Evolutionary conservation across 2,888 invertebrate genomes (phyloP).

Genomic region (Cyclophora punctaria): DNA sequence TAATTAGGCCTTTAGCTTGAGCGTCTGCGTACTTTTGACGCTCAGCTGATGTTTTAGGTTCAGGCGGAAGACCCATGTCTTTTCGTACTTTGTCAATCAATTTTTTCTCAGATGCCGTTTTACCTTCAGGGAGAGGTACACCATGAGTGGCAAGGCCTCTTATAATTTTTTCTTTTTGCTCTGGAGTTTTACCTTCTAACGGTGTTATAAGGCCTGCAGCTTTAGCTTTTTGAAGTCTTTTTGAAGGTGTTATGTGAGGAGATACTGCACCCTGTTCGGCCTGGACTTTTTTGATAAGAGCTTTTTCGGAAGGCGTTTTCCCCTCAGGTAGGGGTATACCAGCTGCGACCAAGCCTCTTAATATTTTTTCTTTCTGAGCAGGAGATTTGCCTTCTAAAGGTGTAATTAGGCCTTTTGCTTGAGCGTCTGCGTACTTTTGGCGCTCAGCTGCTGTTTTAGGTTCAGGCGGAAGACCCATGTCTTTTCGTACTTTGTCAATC

Average conservation of each 20-base stretch:
- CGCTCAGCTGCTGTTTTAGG: constrained; percentile 12
- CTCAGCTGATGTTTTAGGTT: constrained; percentile 23
- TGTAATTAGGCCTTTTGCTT: constrained; percentile 24
- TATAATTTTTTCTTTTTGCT: constrained; percentile 25
- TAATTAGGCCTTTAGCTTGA: constrained; percentile 18
- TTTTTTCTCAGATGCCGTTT: constrained; percentile 21
- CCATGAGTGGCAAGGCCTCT: constrained; percentile 18
- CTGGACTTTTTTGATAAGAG: constrained; percentile 15
- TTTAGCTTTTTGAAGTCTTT: constrained; percentile 17
- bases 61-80: constrained; percentile 27
- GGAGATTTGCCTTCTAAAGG: constrained; percentile 28
- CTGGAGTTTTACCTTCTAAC: constrained; percentile 18
- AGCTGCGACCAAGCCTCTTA: constrained; percentile 19
- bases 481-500: constrained; percentile 12
- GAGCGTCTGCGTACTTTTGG: constrained; percentile 16
- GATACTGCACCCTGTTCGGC: constrained; percentile 7
- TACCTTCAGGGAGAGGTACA: constrained; percentile 20
- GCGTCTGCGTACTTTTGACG: constrained; percentile 21
- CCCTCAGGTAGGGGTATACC: constrained; percentile 29
- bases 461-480: constrained; percentile 18
- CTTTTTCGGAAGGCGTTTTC: constrained; percentile 27
- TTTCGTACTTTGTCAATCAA: constrained; percentile 12
- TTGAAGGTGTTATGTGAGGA: constrained; percentile 15
- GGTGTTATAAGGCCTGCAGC: constrained; percentile 9
- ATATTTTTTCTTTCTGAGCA: constrained; percentile 25